A percentile compares a stretch with the other conserved stretches of the same genome.
These are phyloP conservation scores for Arizona elegans DNA, from an alignment of 2,113 vertebrate species.

Conservation along the genomic window DNA sequence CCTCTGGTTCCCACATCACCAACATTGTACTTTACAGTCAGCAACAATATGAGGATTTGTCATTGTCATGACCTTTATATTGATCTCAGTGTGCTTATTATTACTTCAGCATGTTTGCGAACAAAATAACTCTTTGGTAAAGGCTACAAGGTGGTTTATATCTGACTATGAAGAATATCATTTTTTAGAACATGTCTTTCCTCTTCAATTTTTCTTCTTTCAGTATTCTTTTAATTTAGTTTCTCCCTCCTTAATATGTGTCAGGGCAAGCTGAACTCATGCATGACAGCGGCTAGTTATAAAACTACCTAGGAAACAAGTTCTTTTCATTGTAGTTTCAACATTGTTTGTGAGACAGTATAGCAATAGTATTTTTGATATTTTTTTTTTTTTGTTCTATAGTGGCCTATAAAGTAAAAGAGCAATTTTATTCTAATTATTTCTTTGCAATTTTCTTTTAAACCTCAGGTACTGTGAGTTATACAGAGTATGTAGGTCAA, in stretches of 20 bases:
- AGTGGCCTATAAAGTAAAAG: background rate
- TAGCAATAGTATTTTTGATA: background rate
- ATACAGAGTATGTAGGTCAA: no score
- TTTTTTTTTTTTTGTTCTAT: background rate
- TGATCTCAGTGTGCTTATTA: background rate
- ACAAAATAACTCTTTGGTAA: slow-evolving; percentile 18
- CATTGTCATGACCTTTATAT: slow-evolving; percentile 3
- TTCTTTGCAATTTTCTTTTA: background rate
- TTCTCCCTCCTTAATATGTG: background rate
- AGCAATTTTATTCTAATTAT: background rate
- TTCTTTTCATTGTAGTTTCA: background rate
- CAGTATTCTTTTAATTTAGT: background rate
- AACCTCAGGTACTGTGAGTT: background rate
- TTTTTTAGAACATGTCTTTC: background rate
- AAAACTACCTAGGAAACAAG: background rate
- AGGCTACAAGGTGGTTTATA: background rate
- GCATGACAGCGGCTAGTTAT: slow-evolving; percentile 13
- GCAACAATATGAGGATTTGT: background rate
- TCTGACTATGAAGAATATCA: background rate
- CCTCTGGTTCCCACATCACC: background rate
- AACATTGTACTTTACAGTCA: background rate
- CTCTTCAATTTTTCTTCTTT: background rate
- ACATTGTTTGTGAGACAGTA: background rate
- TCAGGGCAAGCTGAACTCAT: slow-evolving; percentile 4
- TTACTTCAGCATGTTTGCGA: background rate